These are phyloP conservation scores for Homarus americanus DNA, from an alignment of 1,140 invertebrate genomes.

Conservation along the genomic window DNA sequence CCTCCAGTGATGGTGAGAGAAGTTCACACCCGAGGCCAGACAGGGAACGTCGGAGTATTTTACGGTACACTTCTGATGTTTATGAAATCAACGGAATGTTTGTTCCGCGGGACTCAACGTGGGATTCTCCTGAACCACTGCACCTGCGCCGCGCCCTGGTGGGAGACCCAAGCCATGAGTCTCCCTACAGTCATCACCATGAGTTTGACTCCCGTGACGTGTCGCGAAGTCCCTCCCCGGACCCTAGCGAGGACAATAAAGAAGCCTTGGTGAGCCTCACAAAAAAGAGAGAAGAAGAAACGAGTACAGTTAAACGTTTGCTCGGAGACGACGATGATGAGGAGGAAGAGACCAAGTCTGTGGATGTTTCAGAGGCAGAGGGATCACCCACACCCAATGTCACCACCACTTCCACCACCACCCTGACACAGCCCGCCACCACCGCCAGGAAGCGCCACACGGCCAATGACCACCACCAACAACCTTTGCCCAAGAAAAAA, in stretches of 20 bases:
- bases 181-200: conserved; percentile 22
- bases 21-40: conserved; percentile 34
- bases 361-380: not conserved
- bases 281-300: conserved; percentile 25
- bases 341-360: conserved; percentile 42
- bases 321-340: conserved; percentile 57
- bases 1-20: conserved; percentile 20
- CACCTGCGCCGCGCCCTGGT: conserved; percentile 57
- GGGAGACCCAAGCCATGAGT: conserved; percentile 35
- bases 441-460: conserved; percentile 47
- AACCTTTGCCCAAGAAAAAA: conserved; percentile 62
- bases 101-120: conserved; percentile 62
- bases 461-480: conserved; percentile 30
- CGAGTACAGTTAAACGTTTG: conserved; percentile 50
- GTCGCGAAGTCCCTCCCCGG: conserved; percentile 51
- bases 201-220: conserved; percentile 24
- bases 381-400: conserved; percentile 2
- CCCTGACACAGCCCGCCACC: not conserved
- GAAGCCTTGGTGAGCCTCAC: conserved; percentile 44
- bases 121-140: conserved; percentile 68
- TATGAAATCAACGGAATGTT: conserved; percentile 74
- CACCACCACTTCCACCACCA: too few relatives aligned
- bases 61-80: conserved; percentile 74
- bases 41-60: conserved; percentile 72
- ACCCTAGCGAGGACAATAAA: conserved; percentile 48